Conservation (phyloP, 2,888 invertebrate genomes). For the Scaptomyza parva region DNA sequence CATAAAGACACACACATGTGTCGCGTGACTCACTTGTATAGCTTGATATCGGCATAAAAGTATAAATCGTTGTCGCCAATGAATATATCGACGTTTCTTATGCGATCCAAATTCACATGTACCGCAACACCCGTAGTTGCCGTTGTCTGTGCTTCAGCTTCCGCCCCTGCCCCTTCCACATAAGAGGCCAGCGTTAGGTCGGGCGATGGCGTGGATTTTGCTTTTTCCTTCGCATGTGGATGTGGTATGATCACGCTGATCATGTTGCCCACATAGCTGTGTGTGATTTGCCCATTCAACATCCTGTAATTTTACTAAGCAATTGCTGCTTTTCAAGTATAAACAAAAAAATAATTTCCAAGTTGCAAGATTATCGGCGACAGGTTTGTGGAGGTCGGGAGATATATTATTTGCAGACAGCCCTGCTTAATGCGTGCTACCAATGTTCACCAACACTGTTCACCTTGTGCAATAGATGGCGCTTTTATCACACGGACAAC, state of each 20-base stretch:
- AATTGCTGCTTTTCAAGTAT: constrained; percentile 64
- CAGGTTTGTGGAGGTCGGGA: constrained; percentile 41
- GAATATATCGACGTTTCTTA: constrained; percentile 82
- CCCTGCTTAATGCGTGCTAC: constrained; percentile 6
- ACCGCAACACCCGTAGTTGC: constrained; percentile 33
- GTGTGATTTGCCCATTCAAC: constrained; percentile 73
- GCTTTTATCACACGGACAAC: constrained; percentile 16
- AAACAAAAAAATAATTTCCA: constrained; percentile 62
- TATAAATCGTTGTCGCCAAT: constrained; percentile 80
- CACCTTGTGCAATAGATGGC: constrained; percentile 35
- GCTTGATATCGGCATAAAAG: constrained; percentile 78
- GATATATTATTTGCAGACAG: constrained; percentile 22
- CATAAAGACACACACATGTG: not conserved
- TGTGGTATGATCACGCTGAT: constrained; percentile 67
- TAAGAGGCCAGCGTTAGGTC: constrained; percentile 34
- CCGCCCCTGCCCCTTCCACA: constrained; percentile 35
- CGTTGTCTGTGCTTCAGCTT: not conserved
- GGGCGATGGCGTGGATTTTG: constrained; percentile 47
- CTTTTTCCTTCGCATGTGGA: constrained; percentile 70
- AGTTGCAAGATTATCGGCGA: constrained; percentile 45
- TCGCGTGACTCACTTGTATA: constrained; percentile 69
- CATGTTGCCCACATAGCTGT: constrained; percentile 69
- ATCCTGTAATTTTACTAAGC: constrained; percentile 67
- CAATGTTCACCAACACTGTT: constrained; percentile 31
- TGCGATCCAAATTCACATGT: constrained; percentile 70